Evolutionary conservation across 2,113 vertebrate genomes (phyloP).

Genomic region (Puma concolor): DNA sequence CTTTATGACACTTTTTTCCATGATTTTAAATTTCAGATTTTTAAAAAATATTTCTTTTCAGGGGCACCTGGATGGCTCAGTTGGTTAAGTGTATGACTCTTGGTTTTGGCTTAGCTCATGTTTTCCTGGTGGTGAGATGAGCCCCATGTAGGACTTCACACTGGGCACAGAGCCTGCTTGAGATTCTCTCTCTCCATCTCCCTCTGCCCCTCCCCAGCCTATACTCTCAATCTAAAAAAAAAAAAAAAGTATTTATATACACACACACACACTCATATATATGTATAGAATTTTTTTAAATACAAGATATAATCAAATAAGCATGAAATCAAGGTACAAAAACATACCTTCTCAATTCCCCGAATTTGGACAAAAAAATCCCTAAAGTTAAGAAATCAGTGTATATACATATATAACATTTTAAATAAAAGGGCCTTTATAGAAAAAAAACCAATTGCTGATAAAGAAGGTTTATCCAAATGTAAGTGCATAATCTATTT

Average conservation of each 20-base stretch:
- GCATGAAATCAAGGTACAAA: neutral
- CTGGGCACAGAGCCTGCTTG: too few species aligned
- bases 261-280: too few species aligned
- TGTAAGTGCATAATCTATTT: slow-evolving; percentile 17
- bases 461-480: slow-evolving; percentile 32
- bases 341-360: neutral
- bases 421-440: slow-evolving; percentile 15
- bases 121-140: too few species aligned
- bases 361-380: slow-evolving; percentile 10
- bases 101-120: too few species aligned
- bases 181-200: too few species aligned
- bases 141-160: too few species aligned
- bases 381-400: neutral
- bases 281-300: neutral
- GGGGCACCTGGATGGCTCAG: too few species aligned
- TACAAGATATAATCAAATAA: neutral
- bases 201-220: too few species aligned
- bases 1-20: neutral
- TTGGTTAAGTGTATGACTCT: too few species aligned
- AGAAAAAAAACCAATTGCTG: slow-evolving; percentile 23
- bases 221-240: too few species aligned
- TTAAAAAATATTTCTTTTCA: slow-evolving; percentile 6
- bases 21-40: slow-evolving; percentile 33
- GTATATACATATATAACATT: neutral
- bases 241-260: too few species aligned